These are phyloP conservation scores for Sarcophaga subvicina DNA, from an alignment of 2,888 invertebrate genomes.

Conservation along the genomic window DNA sequence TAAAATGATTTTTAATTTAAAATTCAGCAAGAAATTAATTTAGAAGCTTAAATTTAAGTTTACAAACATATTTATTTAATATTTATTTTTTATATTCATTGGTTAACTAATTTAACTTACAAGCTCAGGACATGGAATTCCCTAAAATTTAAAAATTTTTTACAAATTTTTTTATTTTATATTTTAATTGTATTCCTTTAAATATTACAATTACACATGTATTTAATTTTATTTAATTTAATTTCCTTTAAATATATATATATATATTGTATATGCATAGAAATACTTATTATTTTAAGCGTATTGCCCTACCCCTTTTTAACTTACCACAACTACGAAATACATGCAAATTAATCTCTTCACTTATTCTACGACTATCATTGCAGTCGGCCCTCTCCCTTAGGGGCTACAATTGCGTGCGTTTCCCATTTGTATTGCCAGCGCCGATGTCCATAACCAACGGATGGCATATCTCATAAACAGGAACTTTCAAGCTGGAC, in stretches of 20 bases:
- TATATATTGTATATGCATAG: constrained; percentile 21
- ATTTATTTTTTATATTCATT: neutral
- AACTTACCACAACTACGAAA: constrained; percentile 42
- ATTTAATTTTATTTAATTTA: neutral
- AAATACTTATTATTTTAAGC: constrained; percentile 63
- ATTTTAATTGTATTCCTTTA: constrained; percentile 1
- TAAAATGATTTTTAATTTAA: too few species aligned
- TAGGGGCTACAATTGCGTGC: constrained; percentile 77
- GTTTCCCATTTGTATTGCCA: constrained; percentile 54
- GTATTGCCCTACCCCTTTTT: constrained; percentile 70
- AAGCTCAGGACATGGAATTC: constrained; percentile 46
- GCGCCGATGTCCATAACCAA: constrained; percentile 79
- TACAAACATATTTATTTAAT: neutral
- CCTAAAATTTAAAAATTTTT: constrained; percentile 26
- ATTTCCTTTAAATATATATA: neutral
- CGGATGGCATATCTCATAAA: constrained; percentile 82
- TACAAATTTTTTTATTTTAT: neutral
- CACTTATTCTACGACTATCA: constrained; percentile 13
- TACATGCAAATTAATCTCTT: constrained; percentile 52
- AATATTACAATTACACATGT: neutral
- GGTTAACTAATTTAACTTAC: constrained; percentile 19
- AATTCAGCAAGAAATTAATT: too few species aligned
- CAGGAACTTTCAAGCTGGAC: constrained; percentile 79
- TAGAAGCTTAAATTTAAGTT: neutral
- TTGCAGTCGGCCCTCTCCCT: constrained; percentile 70